A percentile compares a stretch with the other conserved stretches of the same genome.
phyloP scores from a whole-genome alignment of 2,888 invertebrate species.

The Phyto melanocephala region DNA sequence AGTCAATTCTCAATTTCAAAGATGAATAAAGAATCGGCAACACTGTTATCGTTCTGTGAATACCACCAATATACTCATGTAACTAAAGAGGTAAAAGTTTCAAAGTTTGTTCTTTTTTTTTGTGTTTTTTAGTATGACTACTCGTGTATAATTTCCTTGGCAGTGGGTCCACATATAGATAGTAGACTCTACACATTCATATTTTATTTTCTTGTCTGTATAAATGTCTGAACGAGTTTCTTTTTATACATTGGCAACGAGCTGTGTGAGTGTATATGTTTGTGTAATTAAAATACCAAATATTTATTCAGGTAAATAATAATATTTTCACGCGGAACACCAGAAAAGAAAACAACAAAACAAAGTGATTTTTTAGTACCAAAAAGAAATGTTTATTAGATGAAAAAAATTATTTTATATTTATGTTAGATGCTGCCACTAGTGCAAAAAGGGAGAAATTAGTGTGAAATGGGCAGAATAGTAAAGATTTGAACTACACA shows the following conservation, averaged over 20 bases:
- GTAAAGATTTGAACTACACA: slow-evolving; percentile 40
- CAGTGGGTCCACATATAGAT: not conserved
- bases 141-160: not conserved
- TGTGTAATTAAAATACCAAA: slow-evolving; percentile 74
- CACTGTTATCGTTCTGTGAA: no score
- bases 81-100: not conserved
- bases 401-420: slow-evolving; percentile 14
- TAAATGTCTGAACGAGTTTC: slow-evolving; percentile 6
- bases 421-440: not conserved
- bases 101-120: slow-evolving; percentile 23
- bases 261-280: slow-evolving; percentile 2
- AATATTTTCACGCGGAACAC: slow-evolving; percentile 55
- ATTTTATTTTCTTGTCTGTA: slow-evolving; percentile 22
- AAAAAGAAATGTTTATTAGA: not conserved
- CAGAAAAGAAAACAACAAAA: not conserved
- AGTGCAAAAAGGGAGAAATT: not conserved
- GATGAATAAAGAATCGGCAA: no score
- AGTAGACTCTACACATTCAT: slow-evolving; percentile 29
- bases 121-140: not conserved
- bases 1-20: no score
- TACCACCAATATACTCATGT: not conserved
- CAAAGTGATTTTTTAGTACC: slow-evolving; percentile 8
- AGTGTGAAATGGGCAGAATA: no score
- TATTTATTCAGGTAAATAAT: slow-evolving; percentile 76
- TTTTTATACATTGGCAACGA: not conserved